Evolutionary conservation across 2,888 invertebrate species (phyloP), one percentile per base, ranked within the genome.

Genomic region (Aspidapion aeneum): DNA sequence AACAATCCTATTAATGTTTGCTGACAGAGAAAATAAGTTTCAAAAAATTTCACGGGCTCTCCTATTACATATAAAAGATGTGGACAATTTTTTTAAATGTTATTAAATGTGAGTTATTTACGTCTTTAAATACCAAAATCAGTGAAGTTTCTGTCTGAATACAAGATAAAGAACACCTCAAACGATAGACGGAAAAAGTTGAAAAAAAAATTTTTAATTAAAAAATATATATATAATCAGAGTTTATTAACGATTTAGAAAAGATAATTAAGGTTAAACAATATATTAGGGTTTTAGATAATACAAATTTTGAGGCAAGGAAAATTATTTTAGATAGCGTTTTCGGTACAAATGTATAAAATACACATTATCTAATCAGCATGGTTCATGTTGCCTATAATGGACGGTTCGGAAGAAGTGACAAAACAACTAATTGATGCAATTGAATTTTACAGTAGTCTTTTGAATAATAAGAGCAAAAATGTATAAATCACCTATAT

Each of bases 261-360:
- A n/a, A n/a, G 9, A n/a, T 48, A 48, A 48, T n/a, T 48, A 52
- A 52, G 5, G 52, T 52, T 52, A 52, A n/a, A n/a, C 17, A 52
- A 52, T 52, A 52, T n/a, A 52, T 52, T 52, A 52, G n/a, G 7
- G 17, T 52, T 52, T 52, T 52, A 52, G 52, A 52, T n/a, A 19
- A 9, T 9, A 52, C 3, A 9, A 7, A 7, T 35, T 35, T 35
- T 12, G 35, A 35, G 3, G 3, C 35, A 7, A 35, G 12, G 35
- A 35, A 35, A 35, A 35, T 35, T 35, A 35, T 52, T 52, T 52
- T 52, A 52, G 49, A 9, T 9, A 48, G 52, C n/a, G n/a, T 52
- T 52, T 52, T n/a, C n/a, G 7, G 7, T 9, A 52, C 52, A 9
- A 52, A n/a, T 19, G n/a, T 3, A 9, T 9, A 52, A 17, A 52